Conservation (phyloP, 2,113 vertebrate genomes). For the human region DNA sequence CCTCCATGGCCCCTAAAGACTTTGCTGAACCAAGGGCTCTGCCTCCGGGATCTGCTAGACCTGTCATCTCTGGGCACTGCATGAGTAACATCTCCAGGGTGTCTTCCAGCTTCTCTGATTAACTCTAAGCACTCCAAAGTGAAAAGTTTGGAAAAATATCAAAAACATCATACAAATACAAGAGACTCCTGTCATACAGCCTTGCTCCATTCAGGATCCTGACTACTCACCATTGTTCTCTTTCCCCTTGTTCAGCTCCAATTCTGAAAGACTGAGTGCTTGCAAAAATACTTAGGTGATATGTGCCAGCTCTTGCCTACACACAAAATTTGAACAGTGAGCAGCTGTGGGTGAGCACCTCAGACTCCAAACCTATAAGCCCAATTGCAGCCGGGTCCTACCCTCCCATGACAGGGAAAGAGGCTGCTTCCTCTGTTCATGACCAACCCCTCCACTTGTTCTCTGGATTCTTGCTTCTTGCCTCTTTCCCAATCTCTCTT, state of each 20-base stretch:
- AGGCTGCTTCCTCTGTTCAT: neutral
- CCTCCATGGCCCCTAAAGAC: neutral
- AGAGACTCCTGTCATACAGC: neutral
- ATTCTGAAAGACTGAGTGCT: neutral
- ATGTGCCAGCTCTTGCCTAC: neutral
- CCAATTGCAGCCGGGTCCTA: fast-evolving
- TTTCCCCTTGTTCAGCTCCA: neutral
- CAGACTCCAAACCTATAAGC: neutral
- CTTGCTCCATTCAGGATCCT: neutral
- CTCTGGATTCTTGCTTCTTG: neutral
- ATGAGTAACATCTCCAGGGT: neutral
- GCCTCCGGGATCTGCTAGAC: neutral
- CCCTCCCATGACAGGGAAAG: neutral
- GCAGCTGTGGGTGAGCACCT: neutral
- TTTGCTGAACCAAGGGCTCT: neutral
- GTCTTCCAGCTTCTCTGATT: neutral
- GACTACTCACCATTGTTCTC: neutral
- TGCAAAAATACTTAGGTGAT: neutral
- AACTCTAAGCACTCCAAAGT: neutral
- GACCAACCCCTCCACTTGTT: neutral
- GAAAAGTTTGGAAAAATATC: neutral
- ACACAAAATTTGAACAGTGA: neutral
- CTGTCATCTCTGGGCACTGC: neutral
- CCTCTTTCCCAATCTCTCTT: neutral
- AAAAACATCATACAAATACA: neutral